phyloP scores from a whole-genome alignment of 1,140 invertebrate genomes.

The Steinernema feltiae region DNA sequence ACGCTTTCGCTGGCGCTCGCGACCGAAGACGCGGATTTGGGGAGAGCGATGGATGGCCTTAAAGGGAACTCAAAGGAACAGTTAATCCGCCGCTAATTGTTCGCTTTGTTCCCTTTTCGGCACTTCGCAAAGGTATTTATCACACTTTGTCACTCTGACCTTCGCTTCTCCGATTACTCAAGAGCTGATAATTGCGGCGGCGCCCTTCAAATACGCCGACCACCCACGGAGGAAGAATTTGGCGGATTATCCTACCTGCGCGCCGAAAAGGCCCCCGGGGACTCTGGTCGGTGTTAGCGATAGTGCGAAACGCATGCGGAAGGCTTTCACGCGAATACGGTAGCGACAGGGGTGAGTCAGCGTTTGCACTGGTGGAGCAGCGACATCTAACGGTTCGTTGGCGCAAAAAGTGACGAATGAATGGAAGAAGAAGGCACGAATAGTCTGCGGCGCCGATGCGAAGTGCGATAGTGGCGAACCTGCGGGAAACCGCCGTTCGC shows the following conservation, averaged over 20 bases:
- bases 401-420: no score
- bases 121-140: neutral
- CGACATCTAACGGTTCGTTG: no score
- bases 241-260: neutral
- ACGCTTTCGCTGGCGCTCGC: neutral
- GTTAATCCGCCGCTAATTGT: constrained; percentile 15
- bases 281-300: no score
- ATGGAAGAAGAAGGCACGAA: no score
- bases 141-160: constrained; percentile 8
- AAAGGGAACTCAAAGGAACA: neutral
- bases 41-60: constrained; percentile 11
- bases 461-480: no score
- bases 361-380: no score
- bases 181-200: constrained; percentile 14
- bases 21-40: neutral
- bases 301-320: no score
- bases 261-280: neutral
- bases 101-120: neutral
- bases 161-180: constrained; percentile 12
- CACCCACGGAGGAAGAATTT: neutral
- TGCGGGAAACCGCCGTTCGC: no score
- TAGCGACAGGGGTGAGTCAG: no score
- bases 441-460: no score
- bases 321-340: no score
- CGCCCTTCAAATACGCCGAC: neutral